Conservation (phyloP, 1,140 invertebrate genomes). For the Plodia interpunctella region DNA sequence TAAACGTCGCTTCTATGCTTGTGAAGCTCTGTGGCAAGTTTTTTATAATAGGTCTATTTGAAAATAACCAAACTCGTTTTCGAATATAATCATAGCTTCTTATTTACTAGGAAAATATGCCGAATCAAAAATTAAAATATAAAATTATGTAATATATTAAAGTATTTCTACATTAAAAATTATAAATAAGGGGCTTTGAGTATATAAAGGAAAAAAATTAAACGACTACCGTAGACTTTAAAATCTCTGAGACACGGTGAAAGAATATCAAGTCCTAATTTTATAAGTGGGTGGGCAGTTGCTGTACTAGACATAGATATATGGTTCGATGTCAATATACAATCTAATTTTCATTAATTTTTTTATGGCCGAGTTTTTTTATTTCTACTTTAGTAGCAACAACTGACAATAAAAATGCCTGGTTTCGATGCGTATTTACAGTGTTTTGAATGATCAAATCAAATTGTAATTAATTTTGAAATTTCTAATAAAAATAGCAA, state of each 20-base stretch:
- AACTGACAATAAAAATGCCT: conserved; percentile 30
- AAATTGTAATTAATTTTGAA: background rate
- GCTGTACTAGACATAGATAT: conserved; percentile 16
- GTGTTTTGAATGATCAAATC: background rate
- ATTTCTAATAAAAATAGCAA: background rate
- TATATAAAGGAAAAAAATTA: background rate
- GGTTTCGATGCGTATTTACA: conserved; percentile 7
- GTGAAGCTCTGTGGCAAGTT: background rate
- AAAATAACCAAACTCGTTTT: background rate
- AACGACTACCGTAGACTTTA: background rate
- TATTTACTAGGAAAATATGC: conserved; percentile 3
- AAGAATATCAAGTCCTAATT: background rate
- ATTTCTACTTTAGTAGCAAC: background rate
- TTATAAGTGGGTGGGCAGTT: conserved; percentile 22
- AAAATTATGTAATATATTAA: background rate
- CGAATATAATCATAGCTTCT: too few relatives aligned
- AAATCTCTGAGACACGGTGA: background rate
- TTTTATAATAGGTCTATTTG: background rate
- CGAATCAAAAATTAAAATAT: conserved; percentile 17
- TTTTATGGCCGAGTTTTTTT: background rate
- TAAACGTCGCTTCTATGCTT: background rate
- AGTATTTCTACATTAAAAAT: too few relatives aligned
- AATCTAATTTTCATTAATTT: background rate
- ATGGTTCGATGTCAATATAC: background rate
- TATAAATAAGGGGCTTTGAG: too few relatives aligned